Percentiles rank a stretch among this genome's conserved stretches.
phyloP scores from a whole-genome alignment of 2,797 vertebrate genomes.

The Artibeus lituratus region DNA sequence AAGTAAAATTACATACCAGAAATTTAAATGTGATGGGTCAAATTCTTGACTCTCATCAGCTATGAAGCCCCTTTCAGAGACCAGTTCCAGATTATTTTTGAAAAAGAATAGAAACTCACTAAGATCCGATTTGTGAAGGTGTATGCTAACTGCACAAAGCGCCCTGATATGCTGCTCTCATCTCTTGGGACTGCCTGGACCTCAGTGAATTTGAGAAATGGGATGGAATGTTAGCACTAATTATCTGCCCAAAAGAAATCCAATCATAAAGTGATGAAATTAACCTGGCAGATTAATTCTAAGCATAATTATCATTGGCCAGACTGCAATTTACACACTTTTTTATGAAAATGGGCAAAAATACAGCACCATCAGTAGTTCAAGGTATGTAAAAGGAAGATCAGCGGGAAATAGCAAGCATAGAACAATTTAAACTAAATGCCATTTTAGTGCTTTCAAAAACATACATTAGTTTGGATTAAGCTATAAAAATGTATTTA shows the following conservation, averaged over 20 bases:
- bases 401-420: conserved; percentile 5
- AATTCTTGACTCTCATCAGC: background rate
- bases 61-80: background rate
- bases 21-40: background rate
- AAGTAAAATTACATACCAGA: background rate
- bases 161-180: background rate
- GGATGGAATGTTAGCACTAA: background rate
- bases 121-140: background rate
- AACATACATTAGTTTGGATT: background rate
- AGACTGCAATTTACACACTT: background rate
- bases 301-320: conserved; percentile 3
- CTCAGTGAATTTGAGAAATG: background rate
- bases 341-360: background rate
- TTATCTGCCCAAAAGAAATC: background rate
- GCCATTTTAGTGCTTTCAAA: conserved; percentile 16
- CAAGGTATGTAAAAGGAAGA: background rate
- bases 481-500: background rate
- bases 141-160: background rate
- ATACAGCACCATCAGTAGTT: background rate
- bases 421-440: background rate
- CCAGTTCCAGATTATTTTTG: background rate
- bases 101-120: conserved; percentile 1
- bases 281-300: conserved; percentile 32
- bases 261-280: conserved; percentile 23
- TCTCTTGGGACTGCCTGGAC: background rate